Evolutionary conservation across 2,797 vertebrate genomes (phyloP).

Genomic region (Echeneis naucrates): DNA sequence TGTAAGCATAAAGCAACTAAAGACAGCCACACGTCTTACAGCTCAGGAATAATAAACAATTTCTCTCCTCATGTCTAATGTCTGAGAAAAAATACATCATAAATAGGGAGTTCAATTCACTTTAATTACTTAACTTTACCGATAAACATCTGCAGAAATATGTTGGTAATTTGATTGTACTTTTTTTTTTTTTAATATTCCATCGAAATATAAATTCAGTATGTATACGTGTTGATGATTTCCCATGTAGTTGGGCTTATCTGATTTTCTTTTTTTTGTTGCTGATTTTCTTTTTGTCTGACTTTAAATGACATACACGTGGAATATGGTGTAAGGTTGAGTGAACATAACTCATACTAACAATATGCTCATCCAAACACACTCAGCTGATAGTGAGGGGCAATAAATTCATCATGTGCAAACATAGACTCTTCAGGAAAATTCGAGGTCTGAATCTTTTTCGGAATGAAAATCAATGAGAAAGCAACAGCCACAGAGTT

Average conservation of each 20-base stretch:
- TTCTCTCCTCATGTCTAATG: neutral
- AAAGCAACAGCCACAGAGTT: conserved; percentile 8
- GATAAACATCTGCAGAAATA: too few species aligned
- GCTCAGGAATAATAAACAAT: neutral
- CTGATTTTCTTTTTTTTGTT: neutral
- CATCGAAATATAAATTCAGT: too few species aligned
- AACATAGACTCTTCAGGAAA: neutral
- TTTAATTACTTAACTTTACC: too few species aligned
- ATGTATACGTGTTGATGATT: neutral
- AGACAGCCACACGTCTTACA: neutral
- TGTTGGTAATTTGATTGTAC: neutral
- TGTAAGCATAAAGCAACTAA: conserved; percentile 1
- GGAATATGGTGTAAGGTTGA: neutral
- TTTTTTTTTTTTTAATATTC: neutral
- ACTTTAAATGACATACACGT: neutral
- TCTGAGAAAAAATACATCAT: neutral
- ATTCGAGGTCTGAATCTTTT: conserved; percentile 2
- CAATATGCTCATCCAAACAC: conserved; percentile 13
- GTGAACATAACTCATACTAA: neutral
- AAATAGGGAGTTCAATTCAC: neutral
- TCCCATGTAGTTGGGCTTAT: neutral
- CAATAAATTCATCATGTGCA: neutral
- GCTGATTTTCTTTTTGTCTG: neutral
- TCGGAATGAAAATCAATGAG: conserved; percentile 9
- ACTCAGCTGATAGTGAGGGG: neutral